Conservation (phyloP, 2,113 vertebrate genomes). For the Agelaius phoeniceus region DNA sequence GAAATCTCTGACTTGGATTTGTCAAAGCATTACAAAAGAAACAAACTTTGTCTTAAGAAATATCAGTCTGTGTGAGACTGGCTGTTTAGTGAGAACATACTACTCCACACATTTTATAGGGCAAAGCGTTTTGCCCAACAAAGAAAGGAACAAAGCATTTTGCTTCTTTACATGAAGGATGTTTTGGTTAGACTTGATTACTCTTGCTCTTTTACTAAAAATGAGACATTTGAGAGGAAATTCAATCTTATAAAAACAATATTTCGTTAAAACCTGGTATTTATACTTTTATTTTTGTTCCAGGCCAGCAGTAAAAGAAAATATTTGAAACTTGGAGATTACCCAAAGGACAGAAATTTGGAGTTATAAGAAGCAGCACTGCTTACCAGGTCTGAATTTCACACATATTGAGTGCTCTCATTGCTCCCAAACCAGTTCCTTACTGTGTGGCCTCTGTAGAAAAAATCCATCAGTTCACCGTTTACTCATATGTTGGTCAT, state of each 20-base stretch:
- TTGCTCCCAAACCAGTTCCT: not conserved
- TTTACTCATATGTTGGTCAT: not conserved
- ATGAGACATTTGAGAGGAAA: not conserved
- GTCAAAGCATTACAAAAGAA: not conserved
- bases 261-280: not conserved
- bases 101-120: not conserved
- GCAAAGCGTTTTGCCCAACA: not conserved
- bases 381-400: not conserved
- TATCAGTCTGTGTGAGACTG: not conserved
- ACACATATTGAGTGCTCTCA: not conserved
- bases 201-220: not conserved
- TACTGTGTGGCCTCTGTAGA: not conserved
- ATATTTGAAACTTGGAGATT: not conserved
- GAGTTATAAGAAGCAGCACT: not conserved
- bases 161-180: not conserved
- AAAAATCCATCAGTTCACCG: not conserved
- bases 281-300: not conserved
- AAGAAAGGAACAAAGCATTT: not conserved
- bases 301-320: not conserved
- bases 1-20: not conserved
- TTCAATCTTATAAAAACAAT: not conserved
- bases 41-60: not conserved
- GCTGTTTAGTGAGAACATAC: not conserved
- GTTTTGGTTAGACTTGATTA: not conserved
- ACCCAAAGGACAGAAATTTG: not conserved